Base-by-base conservation (phyloP, 1,140 invertebrate genomes). In the Lordiphosa stackelbergi region DNA sequence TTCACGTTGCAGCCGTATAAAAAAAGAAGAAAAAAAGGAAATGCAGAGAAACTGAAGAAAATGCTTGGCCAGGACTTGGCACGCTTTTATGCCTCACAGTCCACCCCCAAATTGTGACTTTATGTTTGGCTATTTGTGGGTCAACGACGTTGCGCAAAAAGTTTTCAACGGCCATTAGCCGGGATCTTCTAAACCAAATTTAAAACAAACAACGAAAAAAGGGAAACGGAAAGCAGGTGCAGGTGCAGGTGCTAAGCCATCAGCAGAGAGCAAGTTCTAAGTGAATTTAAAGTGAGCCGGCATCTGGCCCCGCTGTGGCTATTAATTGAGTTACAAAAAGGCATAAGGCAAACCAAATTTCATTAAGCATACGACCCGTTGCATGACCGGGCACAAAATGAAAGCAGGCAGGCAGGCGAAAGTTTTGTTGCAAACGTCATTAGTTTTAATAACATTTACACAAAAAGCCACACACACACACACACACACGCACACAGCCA, bases 401-500 rank as follows among this genome's bases (percentile, higher is more conserved):
- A 43, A 54, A 52, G 40, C 47, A 8, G 28, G 28, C 28, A 31
- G 49, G 36, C 40, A 24, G 52, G 31, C 53, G 11, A 60, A 81
- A 79, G 57, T 68, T 31, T 81, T 66, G 35, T 46, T 45, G 42
- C 66, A 77, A 66, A 77, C 56, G 57, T 83, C 77, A 73, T 81
- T 77, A 81, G 72, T 77, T 81, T 83, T 73, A 81, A 81, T 81
- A 84, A 72, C 55, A 77, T 81, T 83, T 81, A 49, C 62, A 52
- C 58, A 70, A 71, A 55, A 55, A 35, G 43, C n/a, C n/a, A n/a
- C n/a, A n/a, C n/a, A n/a, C n/a, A n/a, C 42, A 2, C 36, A 37
- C 52, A 48, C 12, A 41, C 35, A 36, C 31, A 35, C n/a, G 42
- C n/a, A 41, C 11, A 13, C n/a, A 8, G 10, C 42, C 6, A 41